Evolutionary conservation across 2,797 vertebrate species (phyloP), one percentile per base, ranked within the genome.

Genomic region (Siniperca undulata): DNA sequence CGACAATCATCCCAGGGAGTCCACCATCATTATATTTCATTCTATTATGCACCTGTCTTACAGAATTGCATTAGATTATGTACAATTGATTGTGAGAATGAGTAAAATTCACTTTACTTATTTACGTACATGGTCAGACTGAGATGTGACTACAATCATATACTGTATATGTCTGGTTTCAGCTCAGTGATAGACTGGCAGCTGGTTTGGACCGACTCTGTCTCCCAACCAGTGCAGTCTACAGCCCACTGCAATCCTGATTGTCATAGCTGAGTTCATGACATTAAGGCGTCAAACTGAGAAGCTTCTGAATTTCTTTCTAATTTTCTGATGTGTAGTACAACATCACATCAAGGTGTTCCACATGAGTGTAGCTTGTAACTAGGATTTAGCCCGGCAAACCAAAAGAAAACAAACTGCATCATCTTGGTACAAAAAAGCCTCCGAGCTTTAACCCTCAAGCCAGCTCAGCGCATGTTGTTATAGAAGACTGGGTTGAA

Each of bases 371-470:
- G 50, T 2, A 61, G 16, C 44, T 75, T 83, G 78, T 84, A 78
- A 68, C 58, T 78, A n/a, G 64, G 74, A 74, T 84, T 78, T 56
- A 74, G 16, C 53, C 68, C 9, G n/a, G 56, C 17, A 60, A 53
- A 19, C 16, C 2, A 38, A 42, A 71, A 30, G 30, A 56, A 52
- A 65, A 34, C 40, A 44, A 72, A 62, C 7, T 11, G 74, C 81
- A 72, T 70, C 69, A 74, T 65, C 42, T 60, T 17, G 2, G 48
- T 8, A 68, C 20, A 42, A 62, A 61, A 80, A 27, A 74, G 55
- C 75, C 73, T 88, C 55, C 34, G 50, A 88, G 82, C 78, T 84
- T 44, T 50, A 82, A 78, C 77, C 86, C 78, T 79, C 5, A 30
- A 89, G 88, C 85, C 68, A 53, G 83, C 79, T 87, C 67, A 84